Base-by-base conservation (phyloP, 2,797 vertebrate species). In the Carcharodon carcharias region DNA sequence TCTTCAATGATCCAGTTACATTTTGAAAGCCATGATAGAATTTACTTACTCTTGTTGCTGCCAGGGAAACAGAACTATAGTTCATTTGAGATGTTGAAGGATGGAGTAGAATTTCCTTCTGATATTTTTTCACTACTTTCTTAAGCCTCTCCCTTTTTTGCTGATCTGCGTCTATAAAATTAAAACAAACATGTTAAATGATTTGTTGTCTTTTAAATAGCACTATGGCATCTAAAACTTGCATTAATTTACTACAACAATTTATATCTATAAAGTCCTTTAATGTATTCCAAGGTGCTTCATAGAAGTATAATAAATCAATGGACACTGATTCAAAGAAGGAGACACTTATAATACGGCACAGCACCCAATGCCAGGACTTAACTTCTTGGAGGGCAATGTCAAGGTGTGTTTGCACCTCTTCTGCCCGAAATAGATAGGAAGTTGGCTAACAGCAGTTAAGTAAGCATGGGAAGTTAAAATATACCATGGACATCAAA, bases 141-240 rank as follows among this genome's bases (percentile, higher is more conserved):
- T 97, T 97, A 69, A 97, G 96, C 91, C 96, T 97, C 69, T 97
- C 96, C 97, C 97, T 98, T 95, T 96, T 97, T 97, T 97, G 96
- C 93, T 97, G 97, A 96, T 98, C 97, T 80, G 96, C 97, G 95
- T 97, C 97, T 98, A 96, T 69, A 96, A 67, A 96, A 16, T 71
- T 69, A 96, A 96, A 95, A 58, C 61, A 96, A 95, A 18, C 40
- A 54, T 50, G 23, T 94, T 71, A 95, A 35, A 54, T 69, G 4
- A 54, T 31, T 71, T 11, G 40, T 16, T 95, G 8, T 8, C 1
- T 95, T 69, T 95, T 56, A 54, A 69, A 95, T 26, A 14, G 4
- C 12, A 11, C 40, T 61, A 14, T 85, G 40, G 40, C 21, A n/a
- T 92, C 14, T 63, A n/a, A 61, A 31, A 63, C 16, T n/a, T 61